phyloP scores from a whole-genome alignment of 2,797 vertebrate genomes.

The Urophycis tenuis region DNA sequence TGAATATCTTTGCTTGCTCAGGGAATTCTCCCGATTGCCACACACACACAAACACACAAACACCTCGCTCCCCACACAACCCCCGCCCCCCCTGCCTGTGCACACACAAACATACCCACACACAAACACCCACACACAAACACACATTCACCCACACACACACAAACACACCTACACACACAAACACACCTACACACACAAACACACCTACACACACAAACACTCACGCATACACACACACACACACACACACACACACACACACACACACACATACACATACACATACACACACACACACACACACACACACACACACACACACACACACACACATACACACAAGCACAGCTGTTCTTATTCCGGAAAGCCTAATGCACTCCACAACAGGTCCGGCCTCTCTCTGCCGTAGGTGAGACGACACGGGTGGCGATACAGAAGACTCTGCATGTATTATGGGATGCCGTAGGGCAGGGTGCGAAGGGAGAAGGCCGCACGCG shows the following conservation, averaged over 20 bases:
- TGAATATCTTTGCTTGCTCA: conserved; percentile 65
- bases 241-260: background rate
- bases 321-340: background rate
- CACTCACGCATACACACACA: background rate
- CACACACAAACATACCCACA: background rate
- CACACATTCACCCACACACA: no score
- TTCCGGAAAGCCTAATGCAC: background rate
- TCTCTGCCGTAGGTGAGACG: background rate
- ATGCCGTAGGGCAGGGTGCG: background rate
- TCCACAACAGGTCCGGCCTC: background rate
- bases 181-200: no score
- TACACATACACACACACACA: background rate
- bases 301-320: background rate
- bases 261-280: background rate
- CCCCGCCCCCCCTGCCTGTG: background rate
- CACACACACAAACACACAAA: background rate
- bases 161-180: no score
- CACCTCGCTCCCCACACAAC: background rate
- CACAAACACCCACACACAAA: no score
- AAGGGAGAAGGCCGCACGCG: background rate
- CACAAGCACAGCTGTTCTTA: background rate
- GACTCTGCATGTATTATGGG: background rate
- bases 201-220: no score
- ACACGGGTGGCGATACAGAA: background rate
- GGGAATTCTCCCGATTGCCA: conserved; percentile 55